Conservation (phyloP, 2,888 invertebrate species). For the Zele albiditarsus region DNA sequence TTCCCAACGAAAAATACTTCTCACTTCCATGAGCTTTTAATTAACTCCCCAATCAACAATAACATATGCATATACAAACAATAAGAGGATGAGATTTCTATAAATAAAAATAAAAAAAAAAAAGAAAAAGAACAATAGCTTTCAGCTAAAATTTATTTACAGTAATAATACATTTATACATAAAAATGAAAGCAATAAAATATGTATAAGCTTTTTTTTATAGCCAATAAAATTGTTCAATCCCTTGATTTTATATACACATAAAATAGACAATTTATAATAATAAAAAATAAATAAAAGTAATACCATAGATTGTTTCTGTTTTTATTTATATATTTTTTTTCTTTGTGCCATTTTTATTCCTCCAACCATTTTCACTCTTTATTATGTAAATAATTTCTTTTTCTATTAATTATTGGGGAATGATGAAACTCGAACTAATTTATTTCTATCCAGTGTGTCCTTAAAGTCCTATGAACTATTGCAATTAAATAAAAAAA, state of each 20-base stretch:
- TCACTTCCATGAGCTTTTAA: too few relatives aligned
- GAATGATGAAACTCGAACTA: too few relatives aligned
- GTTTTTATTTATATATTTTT: not conserved
- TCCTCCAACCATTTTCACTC: too few relatives aligned
- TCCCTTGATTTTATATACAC: constrained; percentile 7
- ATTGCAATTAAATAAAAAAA: too few relatives aligned
- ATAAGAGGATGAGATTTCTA: not conserved
- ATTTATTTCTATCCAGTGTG: too few relatives aligned
- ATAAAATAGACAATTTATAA: constrained; percentile 5
- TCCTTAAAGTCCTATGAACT: too few relatives aligned
- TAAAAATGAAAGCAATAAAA: not conserved
- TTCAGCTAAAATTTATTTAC: constrained; percentile 3
- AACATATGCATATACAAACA: not conserved
- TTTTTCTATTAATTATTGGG: too few relatives aligned
- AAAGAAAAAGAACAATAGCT: not conserved
- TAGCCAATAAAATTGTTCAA: constrained; percentile 5
- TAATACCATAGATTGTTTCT: not conserved
- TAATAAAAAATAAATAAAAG: not conserved
- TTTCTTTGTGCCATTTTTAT: not conserved
- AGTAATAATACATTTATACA: constrained; percentile 1
- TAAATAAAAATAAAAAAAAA: not conserved
- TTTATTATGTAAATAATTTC: too few relatives aligned
- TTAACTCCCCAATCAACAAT: too few relatives aligned
- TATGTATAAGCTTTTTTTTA: not conserved
- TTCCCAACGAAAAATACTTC: too few relatives aligned